Evolutionary conservation across 2,113 vertebrate genomes (phyloP).

Genomic region (Callithrix jacchus): DNA sequence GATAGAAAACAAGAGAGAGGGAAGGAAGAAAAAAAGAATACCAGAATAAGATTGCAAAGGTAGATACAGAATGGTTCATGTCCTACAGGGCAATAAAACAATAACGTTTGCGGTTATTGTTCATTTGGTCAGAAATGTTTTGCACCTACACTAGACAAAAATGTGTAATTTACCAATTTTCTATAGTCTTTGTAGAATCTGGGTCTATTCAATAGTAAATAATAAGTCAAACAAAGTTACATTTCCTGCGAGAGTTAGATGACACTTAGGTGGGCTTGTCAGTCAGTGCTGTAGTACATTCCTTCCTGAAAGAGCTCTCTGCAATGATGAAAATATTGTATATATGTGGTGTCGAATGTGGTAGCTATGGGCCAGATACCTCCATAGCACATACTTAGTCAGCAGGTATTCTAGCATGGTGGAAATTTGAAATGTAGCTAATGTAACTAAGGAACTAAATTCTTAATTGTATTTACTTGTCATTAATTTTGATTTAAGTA

Average conservation of each 20-base stretch:
- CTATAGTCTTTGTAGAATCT: neutral
- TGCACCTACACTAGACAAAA: neutral
- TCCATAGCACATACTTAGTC: too few species aligned
- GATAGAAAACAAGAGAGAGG: too few species aligned
- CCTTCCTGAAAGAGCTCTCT: neutral
- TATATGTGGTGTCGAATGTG: neutral
- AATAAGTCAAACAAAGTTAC: conserved; percentile 1
- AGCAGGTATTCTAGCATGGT: too few species aligned
- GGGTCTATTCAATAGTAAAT: neutral
- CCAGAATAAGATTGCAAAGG: neutral
- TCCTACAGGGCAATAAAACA: neutral
- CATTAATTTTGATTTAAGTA: neutral
- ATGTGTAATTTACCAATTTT: neutral
- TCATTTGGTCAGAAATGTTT: conserved; percentile 8
- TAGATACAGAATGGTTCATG: neutral
- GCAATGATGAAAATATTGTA: neutral
- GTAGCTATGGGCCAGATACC: neutral
- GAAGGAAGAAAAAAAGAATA: neutral
- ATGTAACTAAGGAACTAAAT: neutral
- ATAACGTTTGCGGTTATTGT: neutral
- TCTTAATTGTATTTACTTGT: neutral
- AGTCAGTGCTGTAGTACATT: neutral
- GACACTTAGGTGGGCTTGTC: neutral
- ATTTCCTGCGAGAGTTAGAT: neutral
- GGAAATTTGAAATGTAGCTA: neutral